Base-by-base conservation (phyloP, 2,888 invertebrate genomes). In the Hemithea aestivaria region DNA sequence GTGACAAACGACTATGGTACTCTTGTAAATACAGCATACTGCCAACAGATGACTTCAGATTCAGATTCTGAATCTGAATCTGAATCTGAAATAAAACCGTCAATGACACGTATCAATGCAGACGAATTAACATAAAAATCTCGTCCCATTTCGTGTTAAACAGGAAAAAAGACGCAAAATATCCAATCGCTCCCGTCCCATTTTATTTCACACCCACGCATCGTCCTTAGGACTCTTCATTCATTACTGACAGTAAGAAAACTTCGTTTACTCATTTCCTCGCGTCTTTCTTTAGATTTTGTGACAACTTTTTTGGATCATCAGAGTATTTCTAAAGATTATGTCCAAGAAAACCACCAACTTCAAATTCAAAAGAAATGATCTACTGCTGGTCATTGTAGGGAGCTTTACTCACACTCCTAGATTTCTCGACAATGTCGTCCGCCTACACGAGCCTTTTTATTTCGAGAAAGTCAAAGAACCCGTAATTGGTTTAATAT, bases 361-460 rank as follows among this genome's bases (percentile, higher is more conserved):
- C n/a, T n/a, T n/a, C n/a, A n/a, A n/a, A n/a, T n/a, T n/a, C n/a
- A n/a, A n/a, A n/a, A n/a, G n/a, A n/a, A 9, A 20, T 33, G 20
- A 24, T 20, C n/a, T 35, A 40, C 35, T 40, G 35, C 10, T 7
- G 10, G 11, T 2, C 3, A 1, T 20, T 31, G 20, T 27, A 22
- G 10, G 20, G 23, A 21, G 10, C 20, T 20, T 58, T 58, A 50
- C 56, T 51, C 44, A 43, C 49, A 40, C 44, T 56, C 55, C 56
- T 60, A 58, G 54, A 54, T 61, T 61, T 46, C 45, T 49, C 42
- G 40, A 49, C 43, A 31, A 35, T 28, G 50, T 31, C 44, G 54
- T 56, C 54, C 60, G 57, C 69, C 68, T 56, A 68, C 69, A 30
- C 44, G 10, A 28, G 24, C 25, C 40, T 41, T 36, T 51, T 58